phyloP scores from a whole-genome alignment of 2,888 invertebrate species.

The Drosophila hamatofila region DNA sequence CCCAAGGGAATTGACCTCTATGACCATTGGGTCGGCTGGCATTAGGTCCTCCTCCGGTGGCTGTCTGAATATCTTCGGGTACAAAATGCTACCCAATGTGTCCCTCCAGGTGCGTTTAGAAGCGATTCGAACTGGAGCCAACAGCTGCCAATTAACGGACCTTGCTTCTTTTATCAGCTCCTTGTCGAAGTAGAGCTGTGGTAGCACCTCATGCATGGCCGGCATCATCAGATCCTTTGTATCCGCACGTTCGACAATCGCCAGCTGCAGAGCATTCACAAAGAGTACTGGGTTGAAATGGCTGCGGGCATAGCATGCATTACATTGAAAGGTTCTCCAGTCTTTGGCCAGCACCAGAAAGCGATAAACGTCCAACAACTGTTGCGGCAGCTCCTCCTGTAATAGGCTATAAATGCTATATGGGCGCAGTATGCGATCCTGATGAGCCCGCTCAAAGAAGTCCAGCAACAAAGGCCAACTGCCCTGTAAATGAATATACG shows the following conservation, averaged over 20 bases:
- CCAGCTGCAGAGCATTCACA: conserved; percentile 89
- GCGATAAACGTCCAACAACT: conserved; percentile 63
- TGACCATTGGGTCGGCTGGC: conserved; percentile 48
- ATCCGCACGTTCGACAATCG: conserved; percentile 88
- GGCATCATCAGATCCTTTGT: conserved; percentile 89
- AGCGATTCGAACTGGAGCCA: conserved; percentile 33
- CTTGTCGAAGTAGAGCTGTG: conserved; percentile 89
- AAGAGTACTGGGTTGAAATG: conserved; percentile 91
- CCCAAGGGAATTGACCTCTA: conserved; percentile 30
- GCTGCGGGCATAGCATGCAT: conserved; percentile 88
- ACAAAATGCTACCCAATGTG: conserved; percentile 17
- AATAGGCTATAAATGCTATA: conserved; percentile 56
- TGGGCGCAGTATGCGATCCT: conserved; percentile 53
- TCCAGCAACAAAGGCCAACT: conserved; percentile 38
- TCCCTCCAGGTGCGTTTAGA: conserved; percentile 50
- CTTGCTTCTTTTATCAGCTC: conserved; percentile 59
- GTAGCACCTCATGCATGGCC: conserved; percentile 91
- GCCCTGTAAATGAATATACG: conserved; percentile 33
- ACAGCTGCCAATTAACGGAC: conserved; percentile 57
- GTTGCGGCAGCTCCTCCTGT: conserved; percentile 51
- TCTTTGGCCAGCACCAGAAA: conserved; percentile 86
- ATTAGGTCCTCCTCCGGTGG: conserved; percentile 5
- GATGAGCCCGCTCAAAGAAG: conserved; percentile 54
- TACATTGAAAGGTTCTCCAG: conserved; percentile 87
- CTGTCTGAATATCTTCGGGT: conserved; percentile 1